Conservation (phyloP, 2,797 vertebrate species). For the Eulemur mongoz region DNA sequence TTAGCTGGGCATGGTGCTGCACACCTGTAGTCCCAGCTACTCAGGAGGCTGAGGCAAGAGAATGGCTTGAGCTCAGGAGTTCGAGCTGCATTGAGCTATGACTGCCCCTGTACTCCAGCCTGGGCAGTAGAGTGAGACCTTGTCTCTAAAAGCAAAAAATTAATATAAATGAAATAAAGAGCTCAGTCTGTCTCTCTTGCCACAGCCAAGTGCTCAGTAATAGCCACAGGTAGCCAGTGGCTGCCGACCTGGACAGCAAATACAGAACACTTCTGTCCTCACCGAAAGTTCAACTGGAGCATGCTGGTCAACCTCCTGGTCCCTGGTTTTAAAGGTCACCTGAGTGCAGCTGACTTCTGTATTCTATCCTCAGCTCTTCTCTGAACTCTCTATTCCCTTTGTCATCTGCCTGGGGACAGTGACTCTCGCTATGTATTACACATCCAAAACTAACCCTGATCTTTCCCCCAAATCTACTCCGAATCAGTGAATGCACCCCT, state of each 20-base stretch:
- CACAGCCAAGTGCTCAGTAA: accelerated
- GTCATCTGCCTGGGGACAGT: neutral
- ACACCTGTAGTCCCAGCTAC: no score
- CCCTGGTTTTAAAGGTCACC: neutral
- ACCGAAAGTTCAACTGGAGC: no score
- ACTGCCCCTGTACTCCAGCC: no score
- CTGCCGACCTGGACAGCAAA: accelerated
- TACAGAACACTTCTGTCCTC: neutral
- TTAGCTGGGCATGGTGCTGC: no score
- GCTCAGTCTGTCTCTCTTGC: no score
- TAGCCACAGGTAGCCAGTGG: neutral
- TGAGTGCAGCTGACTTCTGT: neutral
- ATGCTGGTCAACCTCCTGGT: neutral
- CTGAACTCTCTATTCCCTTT: neutral
- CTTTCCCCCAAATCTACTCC: no score
- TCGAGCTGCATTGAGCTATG: no score
- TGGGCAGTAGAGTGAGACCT: no score
- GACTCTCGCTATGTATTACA: neutral
- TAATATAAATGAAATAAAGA: neutral
- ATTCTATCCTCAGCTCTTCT: neutral
- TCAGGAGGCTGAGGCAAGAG: no score
- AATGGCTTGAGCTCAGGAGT: no score
- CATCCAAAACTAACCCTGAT: neutral
- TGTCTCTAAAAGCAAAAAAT: neutral
- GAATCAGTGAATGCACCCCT: neutral